These are phyloP conservation scores for Chelon labrosus DNA, from an alignment of 2,797 vertebrate genomes.

Conservation along the genomic window DNA sequence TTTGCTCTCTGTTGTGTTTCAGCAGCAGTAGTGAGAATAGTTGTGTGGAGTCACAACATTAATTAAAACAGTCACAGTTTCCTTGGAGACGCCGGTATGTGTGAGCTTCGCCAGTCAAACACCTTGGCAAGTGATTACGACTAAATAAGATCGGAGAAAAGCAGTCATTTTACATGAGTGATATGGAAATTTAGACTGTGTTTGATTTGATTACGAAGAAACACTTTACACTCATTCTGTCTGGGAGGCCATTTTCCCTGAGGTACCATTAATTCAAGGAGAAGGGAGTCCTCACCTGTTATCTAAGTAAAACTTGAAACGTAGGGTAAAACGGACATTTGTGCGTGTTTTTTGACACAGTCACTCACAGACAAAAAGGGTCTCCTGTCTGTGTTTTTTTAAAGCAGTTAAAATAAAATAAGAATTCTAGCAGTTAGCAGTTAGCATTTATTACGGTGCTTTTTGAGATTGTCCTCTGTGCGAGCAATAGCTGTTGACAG, in stretches of 20 bases:
- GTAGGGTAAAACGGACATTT: background rate
- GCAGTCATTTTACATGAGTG: background rate
- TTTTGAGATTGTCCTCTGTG: background rate
- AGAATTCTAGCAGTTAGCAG: no score
- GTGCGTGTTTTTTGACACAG: background rate
- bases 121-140: background rate
- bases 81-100: background rate
- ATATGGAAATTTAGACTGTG: background rate
- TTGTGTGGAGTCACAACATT: background rate
- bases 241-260: no score
- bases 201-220: no score
- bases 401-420: no score
- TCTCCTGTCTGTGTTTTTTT: background rate
- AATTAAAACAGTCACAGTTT: background rate
- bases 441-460: no score
- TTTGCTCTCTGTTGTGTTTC: background rate
- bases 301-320: background rate
- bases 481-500: background rate
- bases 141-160: background rate
- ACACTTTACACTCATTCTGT: no score
- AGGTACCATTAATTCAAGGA: background rate
- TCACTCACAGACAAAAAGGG: no score
- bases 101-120: background rate
- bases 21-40: background rate
- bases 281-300: background rate